Conservation (phyloP, 2,797 vertebrate species). For the Ibycter americanus region DNA sequence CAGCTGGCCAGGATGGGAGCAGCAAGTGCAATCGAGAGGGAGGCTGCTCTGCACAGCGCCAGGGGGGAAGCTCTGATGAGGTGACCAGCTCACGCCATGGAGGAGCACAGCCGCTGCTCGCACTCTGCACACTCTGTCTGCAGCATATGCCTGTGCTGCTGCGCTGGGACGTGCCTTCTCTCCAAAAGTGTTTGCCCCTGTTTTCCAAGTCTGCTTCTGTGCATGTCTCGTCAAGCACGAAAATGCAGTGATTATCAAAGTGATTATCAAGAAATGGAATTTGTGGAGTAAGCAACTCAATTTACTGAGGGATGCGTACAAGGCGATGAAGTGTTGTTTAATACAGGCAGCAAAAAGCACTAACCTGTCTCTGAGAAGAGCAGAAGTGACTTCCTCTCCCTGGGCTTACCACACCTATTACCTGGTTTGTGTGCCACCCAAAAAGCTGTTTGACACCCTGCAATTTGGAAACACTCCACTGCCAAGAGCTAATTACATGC, state of each 20-base stretch:
- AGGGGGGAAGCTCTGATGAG: neutral
- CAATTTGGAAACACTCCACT: neutral
- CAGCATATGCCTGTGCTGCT: neutral
- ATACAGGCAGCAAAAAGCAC: neutral
- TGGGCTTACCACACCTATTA: neutral
- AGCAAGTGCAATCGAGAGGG: neutral
- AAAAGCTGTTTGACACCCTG: neutral
- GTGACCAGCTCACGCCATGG: rapidly evolving
- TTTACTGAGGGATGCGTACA: neutral
- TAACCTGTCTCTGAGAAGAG: neutral
- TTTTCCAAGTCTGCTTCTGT: neutral
- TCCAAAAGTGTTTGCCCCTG: neutral
- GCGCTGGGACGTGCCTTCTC: neutral
- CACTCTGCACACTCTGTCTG: neutral
- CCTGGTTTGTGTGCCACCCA: neutral
- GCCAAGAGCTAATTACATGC: neutral
- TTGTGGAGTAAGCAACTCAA: neutral
- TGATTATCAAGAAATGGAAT: neutral
- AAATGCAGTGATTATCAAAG: neutral
- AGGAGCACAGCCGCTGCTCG: rapidly evolving
- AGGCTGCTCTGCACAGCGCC: neutral
- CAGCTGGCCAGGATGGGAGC: neutral
- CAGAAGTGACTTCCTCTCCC: neutral
- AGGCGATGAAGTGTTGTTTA: neutral
- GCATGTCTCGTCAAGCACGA: neutral